Conservation (phyloP, 2,888 invertebrate genomes). For the Boloria selene region DNA sequence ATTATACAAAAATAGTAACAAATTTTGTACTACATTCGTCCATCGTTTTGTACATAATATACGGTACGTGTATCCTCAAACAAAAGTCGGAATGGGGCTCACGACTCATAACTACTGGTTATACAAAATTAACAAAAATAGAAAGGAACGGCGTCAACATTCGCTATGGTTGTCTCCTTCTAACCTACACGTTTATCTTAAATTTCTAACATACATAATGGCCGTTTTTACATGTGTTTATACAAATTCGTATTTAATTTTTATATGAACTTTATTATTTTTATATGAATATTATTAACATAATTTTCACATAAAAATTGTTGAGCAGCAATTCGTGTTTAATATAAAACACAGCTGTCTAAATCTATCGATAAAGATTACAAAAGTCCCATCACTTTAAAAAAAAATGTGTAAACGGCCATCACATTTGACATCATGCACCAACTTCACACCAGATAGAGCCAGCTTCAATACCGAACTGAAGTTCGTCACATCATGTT, state of each 20-base stretch:
- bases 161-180: neutral
- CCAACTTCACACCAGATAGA: neutral
- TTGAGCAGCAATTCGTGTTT: too few species aligned
- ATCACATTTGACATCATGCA: too few species aligned
- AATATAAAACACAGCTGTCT: too few species aligned
- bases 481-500: constrained; percentile 7
- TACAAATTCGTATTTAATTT: too few species aligned
- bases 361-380: too few species aligned
- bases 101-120: constrained; percentile 42
- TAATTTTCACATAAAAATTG: too few species aligned
- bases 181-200: neutral
- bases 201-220: neutral
- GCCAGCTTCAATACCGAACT: neutral
- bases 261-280: too few species aligned
- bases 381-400: too few species aligned
- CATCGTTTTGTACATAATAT: constrained; percentile 73
- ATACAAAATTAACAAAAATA: neutral
- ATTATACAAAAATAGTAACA: constrained; percentile 82
- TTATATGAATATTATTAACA: too few species aligned
- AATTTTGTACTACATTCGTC: constrained; percentile 79
- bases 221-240: too few species aligned
- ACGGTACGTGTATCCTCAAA: constrained; percentile 45
- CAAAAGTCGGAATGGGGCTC: constrained; percentile 46
- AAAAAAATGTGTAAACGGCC: too few species aligned
- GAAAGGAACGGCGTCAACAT: neutral